Base-by-base conservation (phyloP, 1,140 invertebrate genomes). In the Mizuhopecten yessoensis region DNA sequence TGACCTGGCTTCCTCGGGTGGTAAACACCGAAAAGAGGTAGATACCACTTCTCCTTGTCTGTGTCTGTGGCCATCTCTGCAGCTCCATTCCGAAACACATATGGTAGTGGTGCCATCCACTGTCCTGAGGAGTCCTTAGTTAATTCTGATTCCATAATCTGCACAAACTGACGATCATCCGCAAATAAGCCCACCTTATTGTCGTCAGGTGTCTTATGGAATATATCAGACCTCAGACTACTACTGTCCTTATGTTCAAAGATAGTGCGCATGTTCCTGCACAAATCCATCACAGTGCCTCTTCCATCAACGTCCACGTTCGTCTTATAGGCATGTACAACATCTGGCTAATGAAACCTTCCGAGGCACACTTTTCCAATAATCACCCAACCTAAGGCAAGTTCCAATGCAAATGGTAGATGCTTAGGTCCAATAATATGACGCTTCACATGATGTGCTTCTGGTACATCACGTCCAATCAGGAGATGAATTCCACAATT, bases 71-170 rank as follows among this genome's bases (percentile, higher is more conserved):
- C 87, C 10, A 86, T 34, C 42, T 89, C 87, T 15, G 87, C 87
- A 20, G 87, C 87, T 36, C 87, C 87, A 23, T 36, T 39, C 13
- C 34, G n/a, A 20, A 88, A 39, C 0, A 88, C 39, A 36, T 91
- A 92, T n/a, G 93, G 91, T 34, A 93, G 45, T 11, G 91, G 93
- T n/a, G 90, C 90, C 20, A 88, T 87, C 93, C 90, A 92, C 34
- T 86, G 20, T 34, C 91, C 90, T 49, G 89, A 34, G 29, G 13
- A 34, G 42, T 90, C 89, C 75, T 49, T 88, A 15, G 88, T 29
- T 29, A 93, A 39, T 23, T 87, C 87, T 86, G 49, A 91, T 34
- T 93, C 42, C 91, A 93, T 93, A 17, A 91, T 75, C 11, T 89
- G 39, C 34, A 92, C 23, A 42, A 92, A 92, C 5, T 39, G 33